Evolutionary conservation across 1,140 invertebrate genomes (phyloP).

Genomic region (Pygmarrhopalites habei): DNA sequence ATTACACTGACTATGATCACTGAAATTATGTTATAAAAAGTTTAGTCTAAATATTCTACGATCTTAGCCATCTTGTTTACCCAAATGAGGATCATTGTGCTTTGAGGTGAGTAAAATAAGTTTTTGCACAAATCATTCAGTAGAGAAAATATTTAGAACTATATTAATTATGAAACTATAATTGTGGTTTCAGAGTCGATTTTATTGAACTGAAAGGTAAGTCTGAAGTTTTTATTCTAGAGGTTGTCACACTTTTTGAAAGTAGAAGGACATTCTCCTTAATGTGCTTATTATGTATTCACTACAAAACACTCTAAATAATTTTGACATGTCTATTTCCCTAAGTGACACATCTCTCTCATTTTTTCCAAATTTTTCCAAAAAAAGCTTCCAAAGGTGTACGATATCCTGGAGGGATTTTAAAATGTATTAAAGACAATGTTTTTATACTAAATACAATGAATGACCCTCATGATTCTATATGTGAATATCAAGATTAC

Average conservation of each 20-base stretch:
- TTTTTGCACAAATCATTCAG: not conserved
- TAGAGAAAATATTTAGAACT: not conserved
- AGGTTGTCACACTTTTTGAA: too few species aligned
- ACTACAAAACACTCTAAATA: too few species aligned
- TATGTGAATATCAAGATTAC: conserved; percentile 43
- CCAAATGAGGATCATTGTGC: conserved; percentile 42
- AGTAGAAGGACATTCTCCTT: too few species aligned
- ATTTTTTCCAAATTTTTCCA: too few species aligned
- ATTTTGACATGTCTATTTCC: too few species aligned
- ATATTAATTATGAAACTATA: not conserved
- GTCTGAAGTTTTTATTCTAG: too few species aligned
- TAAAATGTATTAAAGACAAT: conserved; percentile 39
- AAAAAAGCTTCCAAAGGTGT: conserved; percentile 10
- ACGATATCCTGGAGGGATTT: conserved; percentile 7
- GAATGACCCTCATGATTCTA: conserved; percentile 42
- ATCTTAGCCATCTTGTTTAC: conserved; percentile 42
- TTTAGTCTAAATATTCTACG: too few species aligned
- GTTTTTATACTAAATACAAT: conserved; percentile 43
- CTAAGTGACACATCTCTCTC: too few species aligned
- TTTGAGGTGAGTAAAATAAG: conserved; percentile 39
- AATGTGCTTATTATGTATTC: too few species aligned
- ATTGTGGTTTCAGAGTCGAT: conserved; percentile 20
- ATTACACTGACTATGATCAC: too few species aligned
- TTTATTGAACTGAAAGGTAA: conserved; percentile 22
- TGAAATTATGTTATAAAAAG: too few species aligned